phyloP scores from a whole-genome alignment of 2,113 vertebrate species.

The Apodemus speciosus region DNA sequence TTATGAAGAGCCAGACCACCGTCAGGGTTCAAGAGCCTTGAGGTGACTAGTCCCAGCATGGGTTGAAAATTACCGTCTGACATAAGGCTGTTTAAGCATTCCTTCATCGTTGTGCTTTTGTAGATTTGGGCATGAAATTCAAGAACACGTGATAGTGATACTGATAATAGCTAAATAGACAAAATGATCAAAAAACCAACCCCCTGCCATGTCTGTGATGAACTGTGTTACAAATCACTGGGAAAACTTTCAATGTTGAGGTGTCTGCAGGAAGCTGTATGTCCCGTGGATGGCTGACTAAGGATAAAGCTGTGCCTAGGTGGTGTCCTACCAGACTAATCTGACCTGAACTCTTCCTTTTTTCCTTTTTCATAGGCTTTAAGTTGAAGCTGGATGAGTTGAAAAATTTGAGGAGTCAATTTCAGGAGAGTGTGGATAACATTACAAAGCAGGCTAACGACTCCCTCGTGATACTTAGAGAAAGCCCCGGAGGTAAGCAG shows the following conservation, averaged over 20 bases:
- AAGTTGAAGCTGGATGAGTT: slow-evolving; percentile 80
- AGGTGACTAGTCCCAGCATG: background rate
- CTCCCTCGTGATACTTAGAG: slow-evolving; percentile 85
- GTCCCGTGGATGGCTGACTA: background rate
- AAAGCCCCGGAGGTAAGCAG: slow-evolving; percentile 87
- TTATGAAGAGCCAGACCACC: background rate
- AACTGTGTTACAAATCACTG: background rate
- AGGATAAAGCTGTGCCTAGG: background rate
- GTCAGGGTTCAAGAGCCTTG: background rate
- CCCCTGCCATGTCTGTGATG: background rate
- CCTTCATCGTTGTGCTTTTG: background rate
- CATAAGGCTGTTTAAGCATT: background rate
- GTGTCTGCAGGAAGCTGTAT: background rate
- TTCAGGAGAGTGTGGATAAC: slow-evolving; percentile 81
- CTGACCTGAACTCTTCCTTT: background rate
- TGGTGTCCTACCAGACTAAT: background rate
- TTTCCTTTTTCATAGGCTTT: slow-evolving; percentile 83
- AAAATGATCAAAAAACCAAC: background rate
- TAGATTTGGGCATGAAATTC: background rate
- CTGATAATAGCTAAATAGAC: background rate
- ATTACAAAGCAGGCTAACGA: slow-evolving; percentile 84
- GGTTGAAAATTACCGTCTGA: background rate
- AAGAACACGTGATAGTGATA: background rate
- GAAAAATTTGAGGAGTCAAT: slow-evolving; percentile 81
- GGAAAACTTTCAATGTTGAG: background rate